Base-by-base conservation (phyloP, 1,140 invertebrate genomes). In the Bombyx mandarina region DNA sequence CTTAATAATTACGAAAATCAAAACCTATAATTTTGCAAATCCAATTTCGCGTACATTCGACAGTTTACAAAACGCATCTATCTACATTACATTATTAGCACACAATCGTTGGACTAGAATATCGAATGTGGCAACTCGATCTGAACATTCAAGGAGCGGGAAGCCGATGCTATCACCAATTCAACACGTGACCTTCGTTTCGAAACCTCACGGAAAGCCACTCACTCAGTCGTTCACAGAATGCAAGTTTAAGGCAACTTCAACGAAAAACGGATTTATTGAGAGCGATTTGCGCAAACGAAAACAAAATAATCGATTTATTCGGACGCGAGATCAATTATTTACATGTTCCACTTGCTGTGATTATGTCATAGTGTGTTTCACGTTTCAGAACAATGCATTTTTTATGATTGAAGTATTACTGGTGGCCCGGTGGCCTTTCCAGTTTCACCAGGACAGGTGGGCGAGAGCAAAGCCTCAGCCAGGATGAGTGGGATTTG, bases 271-370 rank as follows among this genome's bases (percentile, higher is more conserved):
- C 62, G 57, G 45, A 10, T 62, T 52, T 67, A 54, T 67, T 54
- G 60, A 53, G 64, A 62, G 51, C 9, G 57, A 53, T 45, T 66
- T 65, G 61, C 60, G 44, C 52, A 63, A 67, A 42, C 43, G 46
- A 46, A 58, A 22, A 45, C 56, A 54, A 66, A 66, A 43, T 61
- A 51, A 45, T 57, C 63, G 61, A 73, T 73, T 54, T 73, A 79
- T 63, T 70, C 75, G 77, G 79, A 79, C 81, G 76, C 79, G 73
- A 76, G 76, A 84, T 77, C 69, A 79, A 80, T 82, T 75, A 78
- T 76, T 78, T 66, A 77, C 56, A 57, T 67, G 76, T 61, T 71
- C 73, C 57, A 75, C 61, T 75, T 79, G 61, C 10, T 42, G 9
- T 18, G 60, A 54, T 69, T 79, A 73, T 69, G 72, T 73, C 67